Evolutionary conservation across 2,797 vertebrate genomes (phyloP).

Genomic region (Capromys pilorides): DNA sequence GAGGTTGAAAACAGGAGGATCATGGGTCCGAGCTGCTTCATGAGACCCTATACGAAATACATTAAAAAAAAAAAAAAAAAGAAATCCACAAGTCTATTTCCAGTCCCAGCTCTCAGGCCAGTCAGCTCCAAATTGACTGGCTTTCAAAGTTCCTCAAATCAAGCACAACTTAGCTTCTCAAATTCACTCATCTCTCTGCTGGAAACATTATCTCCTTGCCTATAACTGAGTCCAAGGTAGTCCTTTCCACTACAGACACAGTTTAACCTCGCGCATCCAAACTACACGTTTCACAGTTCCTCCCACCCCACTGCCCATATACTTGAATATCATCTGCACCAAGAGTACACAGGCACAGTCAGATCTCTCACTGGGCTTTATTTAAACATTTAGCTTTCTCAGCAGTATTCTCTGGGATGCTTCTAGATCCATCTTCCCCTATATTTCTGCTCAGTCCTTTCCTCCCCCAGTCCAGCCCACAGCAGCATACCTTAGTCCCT

Average conservation of each 20-base stretch:
- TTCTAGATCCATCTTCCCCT: background rate
- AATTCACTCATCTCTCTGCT: background rate
- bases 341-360: background rate
- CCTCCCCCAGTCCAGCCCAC: background rate
- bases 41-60: too few species aligned
- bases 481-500: background rate
- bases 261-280: background rate
- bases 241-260: background rate
- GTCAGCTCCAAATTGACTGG: constrained; percentile 19
- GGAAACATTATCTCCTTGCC: background rate
- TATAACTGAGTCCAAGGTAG: background rate
- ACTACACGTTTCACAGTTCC: background rate
- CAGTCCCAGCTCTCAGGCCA: background rate
- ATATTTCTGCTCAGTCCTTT: background rate
- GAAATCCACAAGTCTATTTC: constrained; percentile 32
- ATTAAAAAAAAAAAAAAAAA: background rate
- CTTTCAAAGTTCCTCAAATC: background rate
- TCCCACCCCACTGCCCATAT: background rate
- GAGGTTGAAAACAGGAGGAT: background rate
- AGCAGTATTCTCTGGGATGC: background rate
- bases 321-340: background rate
- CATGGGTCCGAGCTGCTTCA: too few species aligned
- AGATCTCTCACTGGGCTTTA: background rate
- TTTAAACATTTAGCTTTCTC: background rate
- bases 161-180: constrained; percentile 9